Evolutionary conservation across 2,797 vertebrate species (phyloP).

Genomic region (Gila robusta): DNA sequence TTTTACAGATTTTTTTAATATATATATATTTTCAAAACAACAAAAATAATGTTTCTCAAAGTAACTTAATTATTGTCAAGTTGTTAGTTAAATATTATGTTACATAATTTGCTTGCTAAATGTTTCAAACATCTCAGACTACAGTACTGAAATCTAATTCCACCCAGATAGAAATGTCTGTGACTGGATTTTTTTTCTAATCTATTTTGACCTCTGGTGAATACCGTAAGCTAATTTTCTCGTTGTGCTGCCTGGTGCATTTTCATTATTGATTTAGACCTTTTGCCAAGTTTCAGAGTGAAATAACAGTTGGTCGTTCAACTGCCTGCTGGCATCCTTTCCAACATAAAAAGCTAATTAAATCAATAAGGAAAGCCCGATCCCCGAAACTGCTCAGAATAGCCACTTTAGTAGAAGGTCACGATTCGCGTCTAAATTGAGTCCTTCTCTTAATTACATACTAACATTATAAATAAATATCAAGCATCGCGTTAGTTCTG

Average conservation of each 20-base stretch:
- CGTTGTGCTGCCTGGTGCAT: not conserved
- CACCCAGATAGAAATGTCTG: not conserved
- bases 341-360: slow-evolving; percentile 32
- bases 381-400: not conserved
- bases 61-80: not conserved
- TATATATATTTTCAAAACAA: not conserved
- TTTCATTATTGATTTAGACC: slow-evolving; percentile 40
- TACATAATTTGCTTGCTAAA: not conserved
- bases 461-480: not conserved
- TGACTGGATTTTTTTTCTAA: not conserved
- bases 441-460: not conserved
- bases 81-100: not conserved
- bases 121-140: not conserved
- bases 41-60: not conserved
- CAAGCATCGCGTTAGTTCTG: too few species aligned
- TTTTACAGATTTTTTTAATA: not conserved
- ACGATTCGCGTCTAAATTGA: not conserved
- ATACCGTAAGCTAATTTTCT: slow-evolving; percentile 14
- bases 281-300: slow-evolving; percentile 42
- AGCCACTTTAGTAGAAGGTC: slow-evolving; percentile 5
- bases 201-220: slow-evolving; percentile 37
- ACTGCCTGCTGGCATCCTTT: slow-evolving; percentile 34
- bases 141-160: not conserved
- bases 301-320: slow-evolving; percentile 22
- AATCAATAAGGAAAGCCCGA: slow-evolving; percentile 19